A percentile compares a stretch with the other conserved stretches of the same genome.
phyloP scores from a whole-genome alignment of 1,140 invertebrate species.

The Heliconius himera region DNA sequence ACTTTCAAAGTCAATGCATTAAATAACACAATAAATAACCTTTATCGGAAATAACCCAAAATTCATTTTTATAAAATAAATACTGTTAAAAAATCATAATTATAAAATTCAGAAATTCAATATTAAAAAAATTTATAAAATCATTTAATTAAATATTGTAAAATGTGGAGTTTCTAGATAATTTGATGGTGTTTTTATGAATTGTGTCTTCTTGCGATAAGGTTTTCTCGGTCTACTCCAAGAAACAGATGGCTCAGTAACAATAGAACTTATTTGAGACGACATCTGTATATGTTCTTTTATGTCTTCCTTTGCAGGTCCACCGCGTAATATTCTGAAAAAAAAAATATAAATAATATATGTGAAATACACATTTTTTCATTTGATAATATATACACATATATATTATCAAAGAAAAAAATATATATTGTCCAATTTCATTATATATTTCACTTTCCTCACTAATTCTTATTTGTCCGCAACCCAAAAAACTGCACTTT shows the following conservation, averaged over 20 bases:
- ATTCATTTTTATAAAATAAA: neutral
- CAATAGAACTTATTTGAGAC: slow-evolving; percentile 21
- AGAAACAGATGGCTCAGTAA: slow-evolving; percentile 52
- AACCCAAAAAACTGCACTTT: too few species aligned
- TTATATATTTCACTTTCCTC: too few species aligned
- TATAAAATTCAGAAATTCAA: neutral
- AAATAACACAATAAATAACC: neutral
- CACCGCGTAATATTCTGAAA: slow-evolving; percentile 47
- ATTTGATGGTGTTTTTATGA: slow-evolving; percentile 19
- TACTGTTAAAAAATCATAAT: neutral
- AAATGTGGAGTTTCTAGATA: slow-evolving; percentile 23
- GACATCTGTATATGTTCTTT: slow-evolving; percentile 15
- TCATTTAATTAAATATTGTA: slow-evolving; percentile 23
- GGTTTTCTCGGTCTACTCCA: slow-evolving; percentile 50
- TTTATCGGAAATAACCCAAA: neutral
- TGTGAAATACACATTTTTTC: too few species aligned
- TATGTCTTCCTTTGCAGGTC: slow-evolving; percentile 23
- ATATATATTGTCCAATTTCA: too few species aligned
- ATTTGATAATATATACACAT: too few species aligned
- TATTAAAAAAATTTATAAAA: neutral
- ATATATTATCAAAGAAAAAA: too few species aligned
- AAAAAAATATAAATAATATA: slow-evolving; percentile 38
- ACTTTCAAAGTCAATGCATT: too few species aligned
- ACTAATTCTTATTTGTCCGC: too few species aligned
- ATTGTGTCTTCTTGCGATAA: slow-evolving; percentile 34